Evolutionary conservation across 2,113 vertebrate genomes (phyloP).

Genomic region (Ahaetulla prasina): DNA sequence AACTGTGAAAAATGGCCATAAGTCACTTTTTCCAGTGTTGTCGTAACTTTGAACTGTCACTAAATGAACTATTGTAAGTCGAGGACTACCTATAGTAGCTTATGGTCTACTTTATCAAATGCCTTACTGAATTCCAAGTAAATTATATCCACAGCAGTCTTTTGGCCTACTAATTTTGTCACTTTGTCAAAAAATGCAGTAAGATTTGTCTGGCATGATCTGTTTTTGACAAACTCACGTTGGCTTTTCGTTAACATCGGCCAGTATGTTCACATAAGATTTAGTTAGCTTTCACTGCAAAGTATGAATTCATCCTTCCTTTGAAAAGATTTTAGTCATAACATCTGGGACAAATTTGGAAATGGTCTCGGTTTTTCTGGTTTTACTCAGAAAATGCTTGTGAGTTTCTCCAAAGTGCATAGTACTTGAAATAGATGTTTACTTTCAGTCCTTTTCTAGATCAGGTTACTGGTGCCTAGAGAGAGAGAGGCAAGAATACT

Average conservation of each 20-base stretch:
- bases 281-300: background rate
- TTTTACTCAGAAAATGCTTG: background rate
- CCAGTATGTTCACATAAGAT: background rate
- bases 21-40: too few relatives aligned
- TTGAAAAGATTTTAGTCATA: background rate
- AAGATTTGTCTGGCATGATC: too few relatives aligned
- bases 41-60: too few relatives aligned
- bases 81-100: too few relatives aligned
- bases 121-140: too few relatives aligned
- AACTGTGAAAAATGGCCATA: too few relatives aligned
- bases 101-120: too few relatives aligned
- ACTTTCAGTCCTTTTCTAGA: background rate
- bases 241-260: background rate
- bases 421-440: background rate
- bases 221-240: too few relatives aligned
- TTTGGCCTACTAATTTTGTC: too few relatives aligned
- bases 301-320: background rate
- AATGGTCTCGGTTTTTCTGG: background rate
- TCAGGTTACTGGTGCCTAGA: background rate
- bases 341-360: background rate
- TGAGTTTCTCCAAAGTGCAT: background rate
- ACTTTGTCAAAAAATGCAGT: too few relatives aligned
- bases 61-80: too few relatives aligned
- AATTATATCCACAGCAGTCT: too few relatives aligned
- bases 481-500: background rate